A percentile compares a stretch with the other conserved stretches of the same genome.
These are phyloP conservation scores for Ephestia elutella DNA, from an alignment of 1,140 invertebrate genomes.

Conservation along the genomic window DNA sequence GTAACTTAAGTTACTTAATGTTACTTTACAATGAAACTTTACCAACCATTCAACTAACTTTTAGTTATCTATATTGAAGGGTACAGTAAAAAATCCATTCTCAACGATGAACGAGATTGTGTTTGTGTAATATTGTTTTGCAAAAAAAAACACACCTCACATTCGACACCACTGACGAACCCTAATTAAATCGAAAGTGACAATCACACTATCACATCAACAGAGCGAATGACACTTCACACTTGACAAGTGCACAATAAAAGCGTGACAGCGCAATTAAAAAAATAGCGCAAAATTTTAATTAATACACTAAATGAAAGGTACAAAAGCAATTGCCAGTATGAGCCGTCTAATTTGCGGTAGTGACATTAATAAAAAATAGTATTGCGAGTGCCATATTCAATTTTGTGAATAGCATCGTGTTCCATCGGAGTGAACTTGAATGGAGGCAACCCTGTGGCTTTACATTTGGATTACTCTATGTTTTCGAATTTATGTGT, in stretches of 20 bases:
- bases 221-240: constrained; percentile 50
- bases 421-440: constrained; percentile 41
- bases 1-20: no score
- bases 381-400: constrained; percentile 28
- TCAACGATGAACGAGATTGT: no score
- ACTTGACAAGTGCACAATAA: constrained; percentile 67
- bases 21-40: no score
- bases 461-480: constrained; percentile 8
- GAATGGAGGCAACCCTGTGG: constrained; percentile 26
- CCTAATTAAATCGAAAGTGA: constrained; percentile 55
- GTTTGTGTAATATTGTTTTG: no score
- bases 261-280: constrained; percentile 36
- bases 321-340: constrained; percentile 59
- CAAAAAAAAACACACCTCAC: background rate
- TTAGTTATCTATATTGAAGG: no score
- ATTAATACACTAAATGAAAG: constrained; percentile 59
- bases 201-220: constrained; percentile 39
- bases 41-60: no score
- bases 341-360: constrained; percentile 59
- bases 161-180: constrained; percentile 20
- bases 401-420: constrained; percentile 44
- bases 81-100: no score
- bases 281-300: constrained; percentile 64
- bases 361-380: constrained; percentile 58
- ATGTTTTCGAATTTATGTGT: constrained; percentile 1